phyloP scores from a whole-genome alignment of 2,113 vertebrate genomes.

The Cinclus cinclus region DNA sequence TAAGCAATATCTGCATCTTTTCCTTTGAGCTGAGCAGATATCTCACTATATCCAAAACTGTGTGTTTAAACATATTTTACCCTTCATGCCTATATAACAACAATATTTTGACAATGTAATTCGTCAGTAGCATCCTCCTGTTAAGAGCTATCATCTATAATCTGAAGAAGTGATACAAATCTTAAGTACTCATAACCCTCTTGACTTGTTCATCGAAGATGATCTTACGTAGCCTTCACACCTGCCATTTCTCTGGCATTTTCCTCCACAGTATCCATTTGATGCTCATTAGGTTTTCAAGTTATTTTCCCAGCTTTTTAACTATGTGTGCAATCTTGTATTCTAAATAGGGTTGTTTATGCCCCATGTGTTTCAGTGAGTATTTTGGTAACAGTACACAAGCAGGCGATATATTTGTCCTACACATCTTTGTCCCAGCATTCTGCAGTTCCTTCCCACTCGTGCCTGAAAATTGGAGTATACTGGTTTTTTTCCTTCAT shows the following conservation, averaged over 20 bases:
- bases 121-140: constrained; percentile 67
- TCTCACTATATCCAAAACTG: constrained; percentile 68
- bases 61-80: constrained; percentile 73
- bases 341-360: constrained; percentile 69
- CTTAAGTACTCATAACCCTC: constrained; percentile 62
- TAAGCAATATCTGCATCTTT: constrained; percentile 54
- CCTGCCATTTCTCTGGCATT: constrained; percentile 61
- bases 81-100: constrained; percentile 72
- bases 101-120: constrained; percentile 72
- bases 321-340: constrained; percentile 68
- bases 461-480: constrained; percentile 66
- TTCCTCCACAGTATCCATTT: constrained; percentile 59
- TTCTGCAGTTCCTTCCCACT: constrained; percentile 71
- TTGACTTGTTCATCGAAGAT: constrained; percentile 55
- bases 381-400: constrained; percentile 72
- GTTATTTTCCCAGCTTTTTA: constrained; percentile 66
- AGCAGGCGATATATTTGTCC: constrained; percentile 71
- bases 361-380: constrained; percentile 67
- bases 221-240: constrained; percentile 55
- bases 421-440: constrained; percentile 71
- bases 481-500: constrained; percentile 52
- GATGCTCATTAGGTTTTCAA: constrained; percentile 64
- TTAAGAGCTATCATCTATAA: constrained; percentile 68
- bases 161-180: constrained; percentile 70
- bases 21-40: constrained; percentile 65